Conservation (phyloP, 2,113 vertebrate species). For the Thryonomys swinderianus region DNA sequence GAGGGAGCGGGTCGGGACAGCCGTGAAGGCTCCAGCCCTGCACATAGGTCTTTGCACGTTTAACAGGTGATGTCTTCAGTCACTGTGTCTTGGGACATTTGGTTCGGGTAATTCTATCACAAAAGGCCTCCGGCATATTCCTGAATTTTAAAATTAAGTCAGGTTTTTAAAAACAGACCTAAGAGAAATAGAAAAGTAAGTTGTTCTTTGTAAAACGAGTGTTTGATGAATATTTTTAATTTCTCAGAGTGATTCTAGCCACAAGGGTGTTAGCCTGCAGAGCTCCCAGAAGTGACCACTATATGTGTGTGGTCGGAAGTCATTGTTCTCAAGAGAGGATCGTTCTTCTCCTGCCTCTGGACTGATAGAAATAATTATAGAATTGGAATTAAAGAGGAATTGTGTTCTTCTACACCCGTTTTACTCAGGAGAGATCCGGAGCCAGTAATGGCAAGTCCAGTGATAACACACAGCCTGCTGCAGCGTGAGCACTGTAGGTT, state of each 20-base stretch:
- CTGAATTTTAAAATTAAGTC: slow-evolving; percentile 31
- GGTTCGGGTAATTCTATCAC: not conserved
- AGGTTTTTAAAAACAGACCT: not conserved
- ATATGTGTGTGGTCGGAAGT: not conserved
- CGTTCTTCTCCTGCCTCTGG: not conserved
- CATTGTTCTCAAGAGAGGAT: not conserved
- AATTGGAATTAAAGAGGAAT: not conserved
- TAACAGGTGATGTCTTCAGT: not conserved
- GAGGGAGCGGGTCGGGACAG: fast-evolving
- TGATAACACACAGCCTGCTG: not conserved
- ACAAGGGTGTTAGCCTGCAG: not conserved
- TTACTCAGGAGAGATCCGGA: not conserved
- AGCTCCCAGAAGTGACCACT: not conserved
- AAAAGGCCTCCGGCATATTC: slow-evolving; percentile 15
- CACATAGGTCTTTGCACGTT: not conserved
- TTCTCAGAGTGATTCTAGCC: not conserved
- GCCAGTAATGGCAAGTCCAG: not conserved
- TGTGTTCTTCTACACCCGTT: not conserved
- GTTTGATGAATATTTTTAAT: slow-evolving; percentile 55
- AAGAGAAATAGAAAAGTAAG: not conserved
- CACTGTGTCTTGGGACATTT: not conserved
- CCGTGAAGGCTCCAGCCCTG: fast-evolving
- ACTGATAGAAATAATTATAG: not conserved
- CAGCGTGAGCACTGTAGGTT: not conserved
- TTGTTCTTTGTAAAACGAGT: slow-evolving; percentile 39